phyloP scores from a whole-genome alignment of 2,797 vertebrate species.

The Tadarida brasiliensis region DNA sequence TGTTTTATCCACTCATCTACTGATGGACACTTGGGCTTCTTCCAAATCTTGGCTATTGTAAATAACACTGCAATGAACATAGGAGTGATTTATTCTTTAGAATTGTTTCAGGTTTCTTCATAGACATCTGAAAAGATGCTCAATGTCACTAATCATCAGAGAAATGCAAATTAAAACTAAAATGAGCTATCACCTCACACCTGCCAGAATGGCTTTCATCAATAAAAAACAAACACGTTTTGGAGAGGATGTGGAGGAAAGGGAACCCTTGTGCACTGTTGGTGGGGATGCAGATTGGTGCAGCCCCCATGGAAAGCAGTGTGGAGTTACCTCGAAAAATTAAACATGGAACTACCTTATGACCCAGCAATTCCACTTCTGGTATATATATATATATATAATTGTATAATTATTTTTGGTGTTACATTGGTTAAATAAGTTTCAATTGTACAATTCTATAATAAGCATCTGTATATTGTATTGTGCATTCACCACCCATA shows the following conservation, averaged over 20 bases:
- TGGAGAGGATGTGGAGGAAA: neutral
- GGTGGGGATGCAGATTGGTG: neutral
- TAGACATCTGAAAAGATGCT: neutral
- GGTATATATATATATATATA: neutral
- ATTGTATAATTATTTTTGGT: no score
- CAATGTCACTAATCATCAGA: neutral
- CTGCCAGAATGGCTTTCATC: neutral
- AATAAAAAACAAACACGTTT: neutral
- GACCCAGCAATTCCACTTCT: neutral
- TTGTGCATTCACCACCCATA: neutral
- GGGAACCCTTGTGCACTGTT: neutral
- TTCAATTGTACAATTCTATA: neutral
- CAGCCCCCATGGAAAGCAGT: neutral
- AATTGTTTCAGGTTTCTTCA: neutral
- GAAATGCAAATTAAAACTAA: neutral
- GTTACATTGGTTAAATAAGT: neutral
- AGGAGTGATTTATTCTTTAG: neutral
- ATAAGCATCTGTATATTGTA: neutral
- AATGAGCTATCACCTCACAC: neutral
- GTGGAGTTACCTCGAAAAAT: neutral
- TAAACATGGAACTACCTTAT: neutral
- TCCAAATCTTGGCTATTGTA: neutral
- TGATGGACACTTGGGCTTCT: neutral
- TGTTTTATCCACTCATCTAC: neutral
- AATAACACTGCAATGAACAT: neutral